Base-by-base conservation (phyloP, 1,140 invertebrate species). In the Macrostomum lignano region DNA sequence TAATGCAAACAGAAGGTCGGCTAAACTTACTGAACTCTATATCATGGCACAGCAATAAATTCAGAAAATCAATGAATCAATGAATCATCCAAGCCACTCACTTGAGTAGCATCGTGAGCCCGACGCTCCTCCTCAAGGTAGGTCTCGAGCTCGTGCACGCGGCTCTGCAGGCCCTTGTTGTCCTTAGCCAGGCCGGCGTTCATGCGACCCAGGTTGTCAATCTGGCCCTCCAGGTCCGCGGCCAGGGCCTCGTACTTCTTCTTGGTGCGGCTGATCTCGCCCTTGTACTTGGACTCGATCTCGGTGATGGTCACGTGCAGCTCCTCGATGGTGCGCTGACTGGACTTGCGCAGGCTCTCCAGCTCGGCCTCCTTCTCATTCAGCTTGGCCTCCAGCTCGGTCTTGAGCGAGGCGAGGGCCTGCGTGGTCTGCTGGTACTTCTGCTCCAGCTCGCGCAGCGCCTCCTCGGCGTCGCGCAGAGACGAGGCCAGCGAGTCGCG, bases 81-180 rank as follows among this genome's bases (percentile, higher is more conserved):
- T n/a, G n/a, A n/a, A n/a, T 28, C 19, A 15, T 15, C 26, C 9
- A 9, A 28, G 5, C 15, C 46, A 31, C 49, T 45, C 26, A 37
- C 36, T 19, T 49, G 44, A 35, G 44, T 38, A 19, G 53, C 51
- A 25, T 55, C 54, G 23, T 42, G 30, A 17, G 34, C 38, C 21
- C 48, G 48, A 20, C 43, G 40, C 31, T 51, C 45, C n/a, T 55
- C 52, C 17, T 55, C 51, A 25, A 53, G 38, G 20, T 42, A 37
- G 19, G 37, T 25, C 40, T 55, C 52, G 17, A 55, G 43, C 38
- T 57, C 53, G 49, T 54, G 21, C 6, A 42, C 19, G 15, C 26
- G 3, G 15, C 26, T 28, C 26, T 14, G 19, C 9, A 28, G 19
- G 19, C 19, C 26, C 15, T 28, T 28, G 19, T 28, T 28, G 9